Conservation (phyloP, 2,113 vertebrate genomes). For the Siphamia tubifer region DNA sequence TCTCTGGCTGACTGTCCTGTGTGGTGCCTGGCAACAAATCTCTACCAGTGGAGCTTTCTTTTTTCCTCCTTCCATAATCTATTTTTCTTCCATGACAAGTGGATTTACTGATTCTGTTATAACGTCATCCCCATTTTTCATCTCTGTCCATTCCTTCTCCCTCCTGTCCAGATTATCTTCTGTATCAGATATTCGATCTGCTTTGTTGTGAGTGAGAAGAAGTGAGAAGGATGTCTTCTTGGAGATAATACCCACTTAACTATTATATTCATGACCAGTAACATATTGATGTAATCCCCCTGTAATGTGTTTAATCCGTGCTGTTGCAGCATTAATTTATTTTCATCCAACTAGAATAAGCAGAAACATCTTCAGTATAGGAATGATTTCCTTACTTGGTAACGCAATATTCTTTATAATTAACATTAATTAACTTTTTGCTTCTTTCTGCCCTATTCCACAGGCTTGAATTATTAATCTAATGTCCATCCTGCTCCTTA, state of each 20-base stretch:
- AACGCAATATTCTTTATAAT: background rate
- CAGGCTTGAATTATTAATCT: too few relatives aligned
- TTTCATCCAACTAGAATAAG: constrained; percentile 3
- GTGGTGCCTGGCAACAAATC: constrained; percentile 33
- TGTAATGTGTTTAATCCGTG: constrained; percentile 27
- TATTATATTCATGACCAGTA: constrained; percentile 30
- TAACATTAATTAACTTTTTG: background rate
- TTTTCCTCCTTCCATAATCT: background rate
- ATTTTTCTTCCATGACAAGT: constrained; percentile 47
- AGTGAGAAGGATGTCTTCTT: constrained; percentile 2
- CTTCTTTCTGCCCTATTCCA: background rate
- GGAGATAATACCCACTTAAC: constrained; percentile 23
- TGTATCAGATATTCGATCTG: constrained; percentile 32
- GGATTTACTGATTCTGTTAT: constrained; percentile 34
- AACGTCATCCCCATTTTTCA: constrained; percentile 10
- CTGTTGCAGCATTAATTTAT: background rate
- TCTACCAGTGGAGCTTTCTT: background rate
- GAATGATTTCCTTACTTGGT: background rate
- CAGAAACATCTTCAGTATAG: background rate
- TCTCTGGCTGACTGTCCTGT: constrained; percentile 18
- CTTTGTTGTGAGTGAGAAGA: constrained; percentile 20
- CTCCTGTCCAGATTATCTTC: constrained; percentile 10
- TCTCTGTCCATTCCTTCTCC: background rate
- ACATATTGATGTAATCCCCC: constrained; percentile 18
- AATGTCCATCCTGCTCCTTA: background rate